Evolutionary conservation across 2,113 vertebrate genomes (phyloP).

Genomic region (Chiloscyllium plagiosum): DNA sequence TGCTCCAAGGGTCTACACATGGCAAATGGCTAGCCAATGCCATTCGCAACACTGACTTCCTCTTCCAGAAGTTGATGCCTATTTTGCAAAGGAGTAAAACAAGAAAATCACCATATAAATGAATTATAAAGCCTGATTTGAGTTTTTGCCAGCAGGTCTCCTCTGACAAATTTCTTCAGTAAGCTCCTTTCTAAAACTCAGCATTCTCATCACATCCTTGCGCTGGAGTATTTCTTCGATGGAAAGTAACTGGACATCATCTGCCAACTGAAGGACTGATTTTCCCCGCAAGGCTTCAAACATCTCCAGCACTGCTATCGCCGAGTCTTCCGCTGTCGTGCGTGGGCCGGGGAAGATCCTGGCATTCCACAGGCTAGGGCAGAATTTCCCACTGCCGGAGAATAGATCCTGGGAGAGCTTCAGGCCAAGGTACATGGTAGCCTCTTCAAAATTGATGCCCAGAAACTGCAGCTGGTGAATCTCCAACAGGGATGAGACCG

Average conservation of each 20-base stretch:
- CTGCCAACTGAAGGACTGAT: conserved; percentile 48
- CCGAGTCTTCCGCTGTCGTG: conserved; percentile 58
- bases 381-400: conserved; percentile 49
- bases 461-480: conserved; percentile 56
- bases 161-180: conserved; percentile 59
- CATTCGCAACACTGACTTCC: neutral
- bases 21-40: neutral
- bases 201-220: conserved; percentile 78
- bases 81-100: neutral
- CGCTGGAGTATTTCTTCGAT: conserved; percentile 70
- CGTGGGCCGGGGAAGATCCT: conserved; percentile 75
- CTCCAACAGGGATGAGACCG: conserved; percentile 51
- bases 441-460: conserved; percentile 57
- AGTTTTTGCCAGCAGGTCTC: conserved; percentile 41
- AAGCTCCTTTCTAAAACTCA: conserved; percentile 68
- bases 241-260: conserved; percentile 58
- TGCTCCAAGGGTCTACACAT: too few species aligned
- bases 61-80: neutral
- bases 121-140: neutral
- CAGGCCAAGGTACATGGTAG: conserved; percentile 66
- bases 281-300: conserved; percentile 53
- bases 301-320: conserved; percentile 64
- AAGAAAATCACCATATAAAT: neutral
- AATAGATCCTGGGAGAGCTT: conserved; percentile 57
- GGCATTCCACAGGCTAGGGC: conserved; percentile 72